These are phyloP conservation scores for Crocuta crocuta DNA, from an alignment of 2,113 vertebrate species.

Conservation along the genomic window DNA sequence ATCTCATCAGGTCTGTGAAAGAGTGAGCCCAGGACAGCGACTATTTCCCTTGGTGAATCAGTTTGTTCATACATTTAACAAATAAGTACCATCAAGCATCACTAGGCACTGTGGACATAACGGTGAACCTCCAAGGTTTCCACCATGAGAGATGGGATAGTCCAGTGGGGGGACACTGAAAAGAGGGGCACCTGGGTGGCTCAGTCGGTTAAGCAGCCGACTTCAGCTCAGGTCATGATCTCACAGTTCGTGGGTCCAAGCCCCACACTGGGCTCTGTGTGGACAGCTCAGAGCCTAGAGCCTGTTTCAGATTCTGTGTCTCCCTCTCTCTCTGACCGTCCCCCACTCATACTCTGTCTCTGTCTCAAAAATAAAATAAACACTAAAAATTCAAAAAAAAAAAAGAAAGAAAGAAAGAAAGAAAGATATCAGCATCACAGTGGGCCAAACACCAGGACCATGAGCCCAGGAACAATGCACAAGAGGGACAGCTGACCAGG, in stretches of 20 bases:
- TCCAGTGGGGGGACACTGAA: neutral
- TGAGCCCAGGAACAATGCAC: neutral
- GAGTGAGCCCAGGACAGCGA: neutral
- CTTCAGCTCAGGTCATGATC: no score
- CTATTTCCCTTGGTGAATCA: neutral
- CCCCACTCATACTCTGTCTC: no score
- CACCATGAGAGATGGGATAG: neutral
- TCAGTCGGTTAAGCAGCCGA: no score
- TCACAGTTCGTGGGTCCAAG: no score
- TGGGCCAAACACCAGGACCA: rapidly evolving
- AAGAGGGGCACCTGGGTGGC: no score
- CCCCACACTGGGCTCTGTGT: no score
- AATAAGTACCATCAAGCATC: neutral
- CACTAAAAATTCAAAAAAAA: no score
- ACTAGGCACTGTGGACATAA: neutral
- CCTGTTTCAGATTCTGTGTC: no score
- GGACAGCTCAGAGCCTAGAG: no score
- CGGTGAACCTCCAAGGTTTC: neutral
- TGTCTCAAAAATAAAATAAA: no score
- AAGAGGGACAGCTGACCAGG: neutral
- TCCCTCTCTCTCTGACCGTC: no score
- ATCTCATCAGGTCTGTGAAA: neutral
- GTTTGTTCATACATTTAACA: neutral
- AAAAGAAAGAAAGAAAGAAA: neutral
- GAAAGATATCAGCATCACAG: neutral